Evolutionary conservation across 1,140 invertebrate genomes (phyloP).

Genomic region (Drosophila pruinosa): DNA sequence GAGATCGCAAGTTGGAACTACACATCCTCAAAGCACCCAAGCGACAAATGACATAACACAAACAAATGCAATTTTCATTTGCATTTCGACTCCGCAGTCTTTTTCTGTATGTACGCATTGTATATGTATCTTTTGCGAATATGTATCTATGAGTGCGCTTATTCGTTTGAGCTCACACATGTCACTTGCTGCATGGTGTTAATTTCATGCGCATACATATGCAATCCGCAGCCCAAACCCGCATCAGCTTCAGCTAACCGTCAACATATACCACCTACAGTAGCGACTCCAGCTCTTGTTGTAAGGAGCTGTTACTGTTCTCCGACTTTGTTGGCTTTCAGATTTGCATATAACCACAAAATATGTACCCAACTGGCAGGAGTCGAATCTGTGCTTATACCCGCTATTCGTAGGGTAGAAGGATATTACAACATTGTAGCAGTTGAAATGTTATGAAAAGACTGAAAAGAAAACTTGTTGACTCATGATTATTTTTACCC

Average conservation of each 20-base stretch:
- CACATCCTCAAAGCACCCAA: constrained; percentile 21
- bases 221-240: background rate
- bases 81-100: background rate
- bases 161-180: constrained; percentile 20
- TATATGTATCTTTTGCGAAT: background rate
- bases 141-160: background rate
- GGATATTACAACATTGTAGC: too few relatives aligned
- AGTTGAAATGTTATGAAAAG: too few relatives aligned
- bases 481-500: too few relatives aligned
- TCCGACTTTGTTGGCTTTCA: background rate
- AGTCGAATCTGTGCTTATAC: background rate
- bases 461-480: too few relatives aligned
- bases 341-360: constrained; percentile 30
- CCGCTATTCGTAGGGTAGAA: too few relatives aligned
- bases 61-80: constrained; percentile 59
- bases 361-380: background rate
- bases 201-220: constrained; percentile 28
- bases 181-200: constrained; percentile 22
- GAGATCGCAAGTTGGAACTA: background rate
- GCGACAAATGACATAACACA: constrained; percentile 46
- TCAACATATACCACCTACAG: background rate
- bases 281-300: background rate
- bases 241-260: background rate
- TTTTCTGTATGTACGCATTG: background rate
- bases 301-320: background rate